A percentile compares a stretch with the other conserved stretches of the same genome.
Evolutionary conservation across 2,888 invertebrate species (phyloP).

Genomic region (Drosophila melanosoma): DNA sequence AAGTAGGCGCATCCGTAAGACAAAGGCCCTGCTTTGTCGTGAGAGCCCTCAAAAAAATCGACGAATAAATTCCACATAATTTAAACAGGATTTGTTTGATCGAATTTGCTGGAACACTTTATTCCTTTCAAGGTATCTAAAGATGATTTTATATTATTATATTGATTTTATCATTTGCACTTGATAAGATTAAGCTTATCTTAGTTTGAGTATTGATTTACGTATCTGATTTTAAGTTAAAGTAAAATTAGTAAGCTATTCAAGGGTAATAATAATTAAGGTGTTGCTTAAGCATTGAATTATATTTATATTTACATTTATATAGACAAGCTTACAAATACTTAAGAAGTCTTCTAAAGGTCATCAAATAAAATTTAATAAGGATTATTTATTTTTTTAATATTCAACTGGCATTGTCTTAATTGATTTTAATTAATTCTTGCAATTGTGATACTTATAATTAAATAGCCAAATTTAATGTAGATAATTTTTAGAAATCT

Average conservation of each 20-base stretch:
- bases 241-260: neutral
- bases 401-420: neutral
- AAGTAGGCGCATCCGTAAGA: conserved; percentile 39
- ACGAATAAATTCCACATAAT: conserved; percentile 61
- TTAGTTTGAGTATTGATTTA: neutral
- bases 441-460: neutral
- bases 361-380: neutral
- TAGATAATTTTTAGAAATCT: neutral
- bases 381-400: neutral
- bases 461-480: neutral
- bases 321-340: neutral
- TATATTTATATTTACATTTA: neutral
- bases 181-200: neutral
- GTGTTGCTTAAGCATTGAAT: neutral
- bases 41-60: conserved; percentile 38
- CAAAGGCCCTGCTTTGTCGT: conserved; percentile 54
- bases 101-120: neutral
- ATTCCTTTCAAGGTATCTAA: neutral
- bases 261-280: neutral
- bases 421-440: neutral
- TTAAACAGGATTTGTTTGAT: conserved; percentile 12
- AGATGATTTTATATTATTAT: neutral
- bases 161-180: neutral
- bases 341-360: neutral
- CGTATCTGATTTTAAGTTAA: neutral